These are phyloP conservation scores for Antheraea mylitta DNA, from an alignment of 1,140 invertebrate genomes.

Conservation along the genomic window DNA sequence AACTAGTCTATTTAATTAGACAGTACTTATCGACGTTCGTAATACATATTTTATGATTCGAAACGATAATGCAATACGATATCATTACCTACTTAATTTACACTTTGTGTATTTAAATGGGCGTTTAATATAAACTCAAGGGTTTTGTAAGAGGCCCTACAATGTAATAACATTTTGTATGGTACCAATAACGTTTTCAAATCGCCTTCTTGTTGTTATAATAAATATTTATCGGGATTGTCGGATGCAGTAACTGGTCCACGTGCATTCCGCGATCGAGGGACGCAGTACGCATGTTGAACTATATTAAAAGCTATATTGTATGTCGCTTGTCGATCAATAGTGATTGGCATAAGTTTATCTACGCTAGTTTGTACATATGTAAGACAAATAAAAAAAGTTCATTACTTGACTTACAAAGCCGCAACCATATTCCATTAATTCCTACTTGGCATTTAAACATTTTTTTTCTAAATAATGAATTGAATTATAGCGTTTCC, in stretches of 20 bases:
- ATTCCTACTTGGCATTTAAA: not conserved
- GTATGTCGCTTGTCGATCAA: not conserved
- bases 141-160: not conserved
- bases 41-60: not conserved
- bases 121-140: not conserved
- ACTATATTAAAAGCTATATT: constrained; percentile 7
- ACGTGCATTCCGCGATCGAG: not conserved
- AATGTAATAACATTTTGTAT: constrained; percentile 13
- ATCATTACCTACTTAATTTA: not conserved
- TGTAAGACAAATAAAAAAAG: too few relatives aligned
- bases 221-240: constrained; percentile 12
- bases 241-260: constrained; percentile 5
- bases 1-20: not conserved
- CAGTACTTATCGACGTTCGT: not conserved
- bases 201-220: constrained; percentile 10
- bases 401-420: too few relatives aligned
- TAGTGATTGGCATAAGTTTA: not conserved
- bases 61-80: not conserved
- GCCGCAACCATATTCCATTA: too few relatives aligned
- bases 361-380: not conserved
- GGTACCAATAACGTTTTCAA: constrained; percentile 5
- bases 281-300: not conserved
- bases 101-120: not conserved
- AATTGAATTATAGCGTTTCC: too few relatives aligned
- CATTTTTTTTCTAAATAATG: too few relatives aligned